These are phyloP conservation scores for Agriopis leucophaearia DNA, from an alignment of 2,888 invertebrate genomes.

Conservation along the genomic window DNA sequence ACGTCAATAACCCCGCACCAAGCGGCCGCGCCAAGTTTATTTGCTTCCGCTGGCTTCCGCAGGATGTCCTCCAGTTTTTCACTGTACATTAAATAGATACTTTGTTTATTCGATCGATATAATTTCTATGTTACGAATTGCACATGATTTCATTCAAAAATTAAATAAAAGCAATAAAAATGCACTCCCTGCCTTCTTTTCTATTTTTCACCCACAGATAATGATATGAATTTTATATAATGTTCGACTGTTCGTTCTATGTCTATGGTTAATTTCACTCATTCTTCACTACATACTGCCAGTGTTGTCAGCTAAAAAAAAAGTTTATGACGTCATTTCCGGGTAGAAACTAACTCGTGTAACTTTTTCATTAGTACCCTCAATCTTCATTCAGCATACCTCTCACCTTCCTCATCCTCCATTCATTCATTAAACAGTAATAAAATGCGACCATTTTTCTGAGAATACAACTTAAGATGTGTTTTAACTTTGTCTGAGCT, in stretches of 20 bases:
- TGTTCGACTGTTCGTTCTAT: neutral
- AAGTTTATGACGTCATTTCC: too few relatives aligned
- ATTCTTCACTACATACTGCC: too few relatives aligned
- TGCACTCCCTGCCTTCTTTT: slow-evolving; percentile 35
- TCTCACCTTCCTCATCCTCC: too few relatives aligned
- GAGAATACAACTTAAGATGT: too few relatives aligned
- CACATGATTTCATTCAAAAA: slow-evolving; percentile 63
- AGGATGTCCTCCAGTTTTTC: neutral
- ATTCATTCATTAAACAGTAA: too few relatives aligned
- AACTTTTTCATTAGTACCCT: too few relatives aligned
- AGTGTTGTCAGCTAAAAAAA: too few relatives aligned
- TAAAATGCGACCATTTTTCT: too few relatives aligned
- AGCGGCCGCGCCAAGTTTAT: slow-evolving; percentile 53
- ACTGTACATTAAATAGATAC: slow-evolving; percentile 4
- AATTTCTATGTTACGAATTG: slow-evolving; percentile 41
- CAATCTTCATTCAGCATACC: too few relatives aligned
- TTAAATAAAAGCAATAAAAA: slow-evolving; percentile 56
- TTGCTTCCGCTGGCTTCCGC: slow-evolving; percentile 34
- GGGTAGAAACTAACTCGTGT: too few relatives aligned
- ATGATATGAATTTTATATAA: neutral
- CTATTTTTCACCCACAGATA: slow-evolving; percentile 8
- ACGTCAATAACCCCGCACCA: slow-evolving; percentile 81
- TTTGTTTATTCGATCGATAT: slow-evolving; percentile 22
- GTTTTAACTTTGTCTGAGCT: too few relatives aligned
- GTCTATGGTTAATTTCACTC: too few relatives aligned